Base-by-base conservation (phyloP, 2,888 invertebrate species). In the Epinotia ramella region DNA sequence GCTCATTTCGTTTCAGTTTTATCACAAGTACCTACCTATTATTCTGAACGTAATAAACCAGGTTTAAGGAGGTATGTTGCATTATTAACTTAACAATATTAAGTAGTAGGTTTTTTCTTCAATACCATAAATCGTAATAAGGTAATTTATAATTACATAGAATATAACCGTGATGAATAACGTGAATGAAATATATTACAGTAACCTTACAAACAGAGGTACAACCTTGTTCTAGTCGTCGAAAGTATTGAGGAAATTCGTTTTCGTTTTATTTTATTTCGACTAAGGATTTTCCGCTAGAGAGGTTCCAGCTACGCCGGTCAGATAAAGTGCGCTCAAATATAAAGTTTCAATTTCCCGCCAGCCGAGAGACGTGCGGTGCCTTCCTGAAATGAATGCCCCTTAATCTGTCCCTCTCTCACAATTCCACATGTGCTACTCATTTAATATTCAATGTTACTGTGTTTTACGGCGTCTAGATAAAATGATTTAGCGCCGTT, bases 271-370 rank as follows among this genome's bases (percentile, higher is more conserved):
- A 89, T 89, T 91, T 91, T 89, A 91, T 90, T 90, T 87, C 86
- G 81, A 84, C 83, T 86, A 83, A 87, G 86, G 87, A 89, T 90
- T 91, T 91, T 89, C 88, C 85, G 86, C 83, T 81, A 84, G 87
- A 87, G 83, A 84, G 84, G 84, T 83, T 86, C 83, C 85, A 87
- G 88, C 89, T 88, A 86, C 86, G 82, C 86, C 85, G 90, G 90
- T 90, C 89, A 91, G 88, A 91, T 90, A 89, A 89, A 91, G 89
- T 90, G 89, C 87, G 89, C 89, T 92, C 88, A 91, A 91, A 93
- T 91, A 93, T 92, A 93, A 92, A 93, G 92, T 92, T 93, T 93
- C 92, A 92, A 93, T 94, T 93, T 91, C 87, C 87, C 83, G 82
- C 86, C 81, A 86, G 84, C 86, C 84, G 84, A 78, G 81, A 84